Base-by-base conservation (phyloP, 2,797 vertebrate genomes). In the Coluber constrictor region DNA sequence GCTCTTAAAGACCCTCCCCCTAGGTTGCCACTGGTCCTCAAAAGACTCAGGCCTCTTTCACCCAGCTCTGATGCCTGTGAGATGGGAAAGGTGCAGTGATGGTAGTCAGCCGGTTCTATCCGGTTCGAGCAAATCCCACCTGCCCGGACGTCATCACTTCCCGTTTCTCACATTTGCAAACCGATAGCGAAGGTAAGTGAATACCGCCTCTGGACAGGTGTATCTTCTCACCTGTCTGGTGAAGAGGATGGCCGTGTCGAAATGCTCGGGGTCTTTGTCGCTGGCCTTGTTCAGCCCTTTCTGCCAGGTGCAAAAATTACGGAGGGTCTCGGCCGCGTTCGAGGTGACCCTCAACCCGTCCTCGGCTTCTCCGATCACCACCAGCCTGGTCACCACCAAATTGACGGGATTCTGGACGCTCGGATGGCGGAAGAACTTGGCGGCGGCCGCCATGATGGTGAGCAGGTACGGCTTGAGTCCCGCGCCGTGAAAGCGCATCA, bases 261-360 rank as follows among this genome's bases (percentile, higher is more conserved):
- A 98, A 94, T 98, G 98, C 23, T 96, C 97, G 0, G 97, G 95
- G 59, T 97, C 96, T 0, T 96, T 93, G 93, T 98, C 97, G 0
- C 97, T 94, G 0, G 95, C 93, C 27, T 94, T 95, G 63, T 98
- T 98, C 90, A 98, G 96, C 11, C 96, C 96, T 43, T 79, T 95
- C 61, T 98, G 98, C 98, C 98, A 98, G 55, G 92, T 59, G 74
- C 98, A 98, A 95, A 98, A 98, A 95, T 96, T 96, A 4, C 96
- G 96, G 27, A 98, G 96, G 27, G 96, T 97, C 95, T 97, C 96
- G 1, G 97, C 97, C 0, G 98, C 98, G 0, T 97, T 98, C 90
- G 97, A 83, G 3, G 95, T 97, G 88, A 94, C 61, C 4, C 96
- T 96, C 56, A 97, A 97, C 3, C 97, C 97, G 0, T 97, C 97